Evolutionary conservation across 2,888 invertebrate species (phyloP).

Genomic region (Euzophera pinguis): DNA sequence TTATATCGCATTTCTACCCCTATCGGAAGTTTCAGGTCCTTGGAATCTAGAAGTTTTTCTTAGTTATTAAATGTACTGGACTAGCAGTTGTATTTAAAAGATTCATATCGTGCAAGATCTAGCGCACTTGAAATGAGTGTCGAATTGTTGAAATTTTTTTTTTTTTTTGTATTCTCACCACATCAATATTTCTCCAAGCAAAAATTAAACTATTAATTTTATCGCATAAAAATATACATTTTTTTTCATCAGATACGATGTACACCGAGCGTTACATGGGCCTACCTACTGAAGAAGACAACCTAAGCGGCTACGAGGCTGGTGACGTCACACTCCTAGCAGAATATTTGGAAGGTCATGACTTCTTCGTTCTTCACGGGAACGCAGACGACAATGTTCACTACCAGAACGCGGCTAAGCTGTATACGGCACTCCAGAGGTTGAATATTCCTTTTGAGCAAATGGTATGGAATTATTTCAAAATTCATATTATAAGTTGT

Average conservation of each 20-base stretch:
- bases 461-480: constrained; percentile 79
- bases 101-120: too few relatives aligned
- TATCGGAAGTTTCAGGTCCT: too few relatives aligned
- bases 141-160: too few relatives aligned
- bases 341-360: constrained; percentile 84
- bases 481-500: constrained; percentile 15
- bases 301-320: constrained; percentile 84
- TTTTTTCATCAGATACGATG: constrained; percentile 85
- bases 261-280: constrained; percentile 98
- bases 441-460: constrained; percentile 89
- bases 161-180: too few relatives aligned
- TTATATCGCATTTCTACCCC: too few relatives aligned
- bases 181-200: too few relatives aligned
- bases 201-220: too few relatives aligned
- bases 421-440: constrained; percentile 86
- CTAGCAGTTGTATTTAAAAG: too few relatives aligned
- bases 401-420: constrained; percentile 88
- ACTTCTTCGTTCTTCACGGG: constrained; percentile 92
- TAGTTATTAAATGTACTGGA: too few relatives aligned
- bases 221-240: background rate
- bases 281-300: constrained; percentile 85
- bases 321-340: constrained; percentile 86
- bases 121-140: too few relatives aligned
- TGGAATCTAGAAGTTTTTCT: too few relatives aligned
- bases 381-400: constrained; percentile 96